phyloP scores from a whole-genome alignment of 2,113 vertebrate species.

The Pedionomus torquatus region DNA sequence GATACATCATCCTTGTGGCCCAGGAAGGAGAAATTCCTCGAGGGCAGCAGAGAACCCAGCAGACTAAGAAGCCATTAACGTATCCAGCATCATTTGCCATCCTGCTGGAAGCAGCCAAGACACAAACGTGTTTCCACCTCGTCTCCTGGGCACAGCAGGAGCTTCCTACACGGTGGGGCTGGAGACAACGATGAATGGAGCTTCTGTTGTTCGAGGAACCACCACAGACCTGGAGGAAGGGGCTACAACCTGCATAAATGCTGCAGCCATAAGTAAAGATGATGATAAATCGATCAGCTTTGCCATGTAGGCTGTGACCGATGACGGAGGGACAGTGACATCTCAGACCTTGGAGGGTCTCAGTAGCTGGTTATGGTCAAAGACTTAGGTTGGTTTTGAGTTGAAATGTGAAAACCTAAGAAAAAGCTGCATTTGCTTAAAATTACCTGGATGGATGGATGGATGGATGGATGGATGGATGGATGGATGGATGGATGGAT shows the following conservation, averaged over 20 bases:
- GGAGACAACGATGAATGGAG: not conserved
- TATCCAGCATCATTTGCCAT: not conserved
- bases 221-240: rapidly evolving
- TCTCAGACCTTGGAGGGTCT: not conserved
- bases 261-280: not conserved
- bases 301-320: rapidly evolving
- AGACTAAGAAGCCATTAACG: not conserved
- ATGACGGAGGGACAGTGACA: not conserved
- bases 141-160: not conserved
- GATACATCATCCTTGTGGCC: not conserved
- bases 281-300: not conserved
- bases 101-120: not conserved
- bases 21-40: not conserved
- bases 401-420: not conserved
- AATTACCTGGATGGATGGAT: not conserved
- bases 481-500: no score
- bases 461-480: no score
- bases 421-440: not conserved
- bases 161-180: not conserved
- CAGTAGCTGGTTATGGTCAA: not conserved
- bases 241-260: not conserved
- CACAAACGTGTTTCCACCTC: not conserved
- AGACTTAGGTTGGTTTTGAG: not conserved
- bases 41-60: not conserved
- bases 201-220: rapidly evolving